Evolutionary conservation across 2,797 vertebrate genomes (phyloP).

Genomic region (Phalanger gymnotis): DNA sequence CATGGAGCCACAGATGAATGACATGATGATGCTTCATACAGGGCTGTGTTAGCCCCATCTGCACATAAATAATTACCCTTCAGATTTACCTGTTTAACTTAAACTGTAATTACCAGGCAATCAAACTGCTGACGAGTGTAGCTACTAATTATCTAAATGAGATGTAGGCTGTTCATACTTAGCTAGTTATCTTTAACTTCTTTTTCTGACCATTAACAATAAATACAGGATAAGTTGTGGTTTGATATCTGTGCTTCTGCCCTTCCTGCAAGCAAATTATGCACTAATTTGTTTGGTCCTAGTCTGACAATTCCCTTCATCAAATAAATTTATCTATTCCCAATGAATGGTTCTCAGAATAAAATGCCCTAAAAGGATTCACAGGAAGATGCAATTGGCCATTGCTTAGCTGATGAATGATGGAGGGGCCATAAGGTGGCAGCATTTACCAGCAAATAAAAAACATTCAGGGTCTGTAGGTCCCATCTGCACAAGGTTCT

Average conservation of each 20-base stretch:
- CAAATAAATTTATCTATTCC: conserved; percentile 6
- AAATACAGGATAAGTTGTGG: background rate
- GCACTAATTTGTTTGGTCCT: background rate
- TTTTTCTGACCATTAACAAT: background rate
- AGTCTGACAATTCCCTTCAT: background rate
- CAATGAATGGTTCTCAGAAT: background rate
- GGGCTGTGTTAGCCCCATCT: conserved; percentile 68
- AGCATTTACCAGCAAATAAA: conserved; percentile 81
- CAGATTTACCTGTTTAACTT: conserved; percentile 77
- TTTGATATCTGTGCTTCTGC: background rate
- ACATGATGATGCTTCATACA: conserved; percentile 54
- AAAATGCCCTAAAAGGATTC: background rate
- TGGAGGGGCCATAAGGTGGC: conserved; percentile 82
- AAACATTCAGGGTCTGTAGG: background rate
- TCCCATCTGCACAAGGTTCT: fast-evolving
- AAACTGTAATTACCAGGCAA: conserved; percentile 66
- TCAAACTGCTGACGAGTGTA: background rate
- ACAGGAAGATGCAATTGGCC: background rate
- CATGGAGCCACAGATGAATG: conserved; percentile 70
- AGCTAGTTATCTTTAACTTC: conserved; percentile 35
- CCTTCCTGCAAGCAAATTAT: background rate
- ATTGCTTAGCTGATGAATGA: background rate
- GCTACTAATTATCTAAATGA: conserved; percentile 48
- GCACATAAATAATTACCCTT: conserved; percentile 73
- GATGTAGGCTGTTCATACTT: background rate